Conservation (phyloP, 2,888 invertebrate species). For the Autographa gamma region DNA sequence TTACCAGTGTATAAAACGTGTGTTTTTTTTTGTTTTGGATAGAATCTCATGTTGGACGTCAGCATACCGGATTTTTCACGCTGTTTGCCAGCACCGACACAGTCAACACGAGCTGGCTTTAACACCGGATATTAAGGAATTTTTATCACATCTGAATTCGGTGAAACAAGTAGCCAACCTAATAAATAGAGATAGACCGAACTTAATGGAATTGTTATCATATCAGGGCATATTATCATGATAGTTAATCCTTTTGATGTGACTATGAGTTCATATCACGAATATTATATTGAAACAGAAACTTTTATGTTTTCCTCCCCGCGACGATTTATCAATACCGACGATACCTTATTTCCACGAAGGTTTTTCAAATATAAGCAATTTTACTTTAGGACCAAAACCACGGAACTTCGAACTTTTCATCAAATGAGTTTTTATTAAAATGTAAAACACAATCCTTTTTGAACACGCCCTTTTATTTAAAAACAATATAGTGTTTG, state of each 20-base stretch:
- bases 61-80: neutral
- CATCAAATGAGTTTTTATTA: too few relatives aligned
- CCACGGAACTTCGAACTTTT: too few relatives aligned
- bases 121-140: neutral
- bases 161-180: neutral
- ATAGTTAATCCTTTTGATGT: constrained; percentile 35
- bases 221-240: constrained; percentile 13
- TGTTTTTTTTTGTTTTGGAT: too few relatives aligned
- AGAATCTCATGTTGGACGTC: too few relatives aligned
- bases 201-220: constrained; percentile 12
- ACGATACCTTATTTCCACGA: too few relatives aligned
- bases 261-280: neutral
- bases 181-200: neutral
- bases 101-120: neutral
- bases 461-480: too few relatives aligned
- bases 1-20: too few relatives aligned
- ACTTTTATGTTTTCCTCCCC: constrained; percentile 16
- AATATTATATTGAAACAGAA: constrained; percentile 7
- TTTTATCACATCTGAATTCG: constrained; percentile 2
- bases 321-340: neutral
- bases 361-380: too few relatives aligned
- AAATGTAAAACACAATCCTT: too few relatives aligned
- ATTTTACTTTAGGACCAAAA: too few relatives aligned
- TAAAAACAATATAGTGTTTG: too few relatives aligned
- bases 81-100: neutral